Conservation (phyloP, 2,888 invertebrate species). For the Deilephila elpenor region DNA sequence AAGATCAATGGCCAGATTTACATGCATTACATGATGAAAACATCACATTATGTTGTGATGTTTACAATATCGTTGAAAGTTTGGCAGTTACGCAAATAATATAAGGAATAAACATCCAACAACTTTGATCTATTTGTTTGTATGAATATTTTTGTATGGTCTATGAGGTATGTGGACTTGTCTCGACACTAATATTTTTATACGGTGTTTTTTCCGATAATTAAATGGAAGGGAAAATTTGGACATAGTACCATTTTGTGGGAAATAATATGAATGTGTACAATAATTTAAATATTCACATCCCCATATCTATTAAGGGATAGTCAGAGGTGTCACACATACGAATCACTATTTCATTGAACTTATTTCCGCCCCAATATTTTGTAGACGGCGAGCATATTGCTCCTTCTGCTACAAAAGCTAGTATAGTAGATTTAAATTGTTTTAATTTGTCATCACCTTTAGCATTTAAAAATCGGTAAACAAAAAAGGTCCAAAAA, state of each 20-base stretch:
- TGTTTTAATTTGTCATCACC: no score
- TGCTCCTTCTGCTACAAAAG: no score
- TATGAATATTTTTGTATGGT: background rate
- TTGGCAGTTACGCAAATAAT: background rate
- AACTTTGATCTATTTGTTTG: background rate
- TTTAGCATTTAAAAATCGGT: no score
- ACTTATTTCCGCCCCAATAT: no score
- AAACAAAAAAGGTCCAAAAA: background rate
- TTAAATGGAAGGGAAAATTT: background rate
- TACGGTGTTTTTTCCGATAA: background rate
- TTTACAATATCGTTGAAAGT: background rate
- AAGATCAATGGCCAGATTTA: background rate
- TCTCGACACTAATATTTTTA: background rate
- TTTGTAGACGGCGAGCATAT: no score
- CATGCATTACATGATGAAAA: background rate
- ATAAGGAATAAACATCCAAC: background rate
- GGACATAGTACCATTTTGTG: no score
- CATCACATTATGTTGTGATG: background rate
- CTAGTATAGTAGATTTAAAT: no score
- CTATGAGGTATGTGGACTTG: background rate
- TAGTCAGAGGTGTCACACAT: no score
- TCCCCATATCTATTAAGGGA: no score
- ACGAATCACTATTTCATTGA: no score
- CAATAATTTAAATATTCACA: no score
- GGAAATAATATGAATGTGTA: no score